A percentile compares a stretch with the other conserved stretches of the same genome.
Evolutionary conservation across 2,113 vertebrate species (phyloP).

Genomic region (Eulemur rufifrons): DNA sequence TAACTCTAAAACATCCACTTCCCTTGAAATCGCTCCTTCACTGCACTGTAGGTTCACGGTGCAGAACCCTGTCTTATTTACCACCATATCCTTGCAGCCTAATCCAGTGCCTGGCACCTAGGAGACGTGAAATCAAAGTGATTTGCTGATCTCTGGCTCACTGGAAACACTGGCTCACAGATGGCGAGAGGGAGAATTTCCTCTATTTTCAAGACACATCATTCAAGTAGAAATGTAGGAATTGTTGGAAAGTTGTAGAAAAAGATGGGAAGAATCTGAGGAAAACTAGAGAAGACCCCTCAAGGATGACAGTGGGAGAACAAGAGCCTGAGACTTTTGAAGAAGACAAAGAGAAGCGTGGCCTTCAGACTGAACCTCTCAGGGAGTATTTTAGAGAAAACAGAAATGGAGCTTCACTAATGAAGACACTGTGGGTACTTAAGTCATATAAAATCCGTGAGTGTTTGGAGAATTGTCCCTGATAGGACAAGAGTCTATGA

Average conservation of each 20-base stretch:
- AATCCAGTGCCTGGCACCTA: neutral
- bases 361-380: neutral
- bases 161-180: neutral
- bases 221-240: neutral
- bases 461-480: neutral
- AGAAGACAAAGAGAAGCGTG: neutral
- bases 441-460: neutral
- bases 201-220: neutral
- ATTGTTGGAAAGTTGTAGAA: neutral
- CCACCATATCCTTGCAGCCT: neutral
- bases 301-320: neutral
- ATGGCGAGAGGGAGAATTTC: neutral
- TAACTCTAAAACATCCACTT: neutral
- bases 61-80: neutral
- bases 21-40: neutral
- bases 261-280: neutral
- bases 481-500: neutral
- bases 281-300: neutral
- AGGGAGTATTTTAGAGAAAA: neutral
- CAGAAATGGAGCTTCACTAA: neutral
- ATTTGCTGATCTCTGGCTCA: neutral
- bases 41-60: neutral
- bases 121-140: neutral
- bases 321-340: neutral
- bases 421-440: neutral